These are phyloP conservation scores for Stigmatopora nigra DNA, from an alignment of 2,113 vertebrate species.

Conservation along the genomic window DNA sequence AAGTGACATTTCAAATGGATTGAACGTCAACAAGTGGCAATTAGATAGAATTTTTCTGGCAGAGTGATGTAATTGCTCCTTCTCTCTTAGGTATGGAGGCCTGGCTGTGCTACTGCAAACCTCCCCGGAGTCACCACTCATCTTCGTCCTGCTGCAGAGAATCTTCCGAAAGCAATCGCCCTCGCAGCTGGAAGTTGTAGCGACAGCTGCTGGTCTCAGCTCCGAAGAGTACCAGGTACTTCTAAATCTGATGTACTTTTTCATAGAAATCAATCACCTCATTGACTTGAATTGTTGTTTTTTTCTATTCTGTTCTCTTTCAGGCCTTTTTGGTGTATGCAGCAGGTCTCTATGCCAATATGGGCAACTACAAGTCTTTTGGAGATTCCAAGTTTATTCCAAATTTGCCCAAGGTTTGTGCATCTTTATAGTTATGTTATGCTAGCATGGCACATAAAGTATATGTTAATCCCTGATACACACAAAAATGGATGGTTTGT, in stretches of 20 bases:
- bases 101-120: conserved; percentile 83
- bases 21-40: no score
- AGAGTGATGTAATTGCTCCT: not conserved
- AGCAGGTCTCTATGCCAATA: conserved; percentile 86
- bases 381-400: conserved; percentile 91
- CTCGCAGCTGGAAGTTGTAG: conserved; percentile 67
- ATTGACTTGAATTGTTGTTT: no score
- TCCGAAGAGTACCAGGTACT: conserved; percentile 82
- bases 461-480: not conserved
- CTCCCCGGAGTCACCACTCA: conserved; percentile 79
- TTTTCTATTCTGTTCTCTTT: conserved; percentile 12
- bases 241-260: not conserved
- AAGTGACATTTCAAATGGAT: no score
- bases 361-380: conserved; percentile 95
- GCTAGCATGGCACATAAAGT: not conserved
- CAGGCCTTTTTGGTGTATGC: conserved; percentile 86
- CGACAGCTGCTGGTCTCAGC: conserved; percentile 70
- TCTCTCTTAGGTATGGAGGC: conserved; percentile 75
- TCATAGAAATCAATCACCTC: no score
- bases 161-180: conserved; percentile 78
- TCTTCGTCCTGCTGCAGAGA: conserved; percentile 80
- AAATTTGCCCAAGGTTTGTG: conserved; percentile 79
- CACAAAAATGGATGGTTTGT: not conserved
- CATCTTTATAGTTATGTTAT: not conserved
- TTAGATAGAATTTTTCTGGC: no score